A percentile compares a stretch with the other conserved stretches of the same genome.
Conservation (phyloP, 2,888 invertebrate genomes). For the Synergus gifuensis region DNA sequence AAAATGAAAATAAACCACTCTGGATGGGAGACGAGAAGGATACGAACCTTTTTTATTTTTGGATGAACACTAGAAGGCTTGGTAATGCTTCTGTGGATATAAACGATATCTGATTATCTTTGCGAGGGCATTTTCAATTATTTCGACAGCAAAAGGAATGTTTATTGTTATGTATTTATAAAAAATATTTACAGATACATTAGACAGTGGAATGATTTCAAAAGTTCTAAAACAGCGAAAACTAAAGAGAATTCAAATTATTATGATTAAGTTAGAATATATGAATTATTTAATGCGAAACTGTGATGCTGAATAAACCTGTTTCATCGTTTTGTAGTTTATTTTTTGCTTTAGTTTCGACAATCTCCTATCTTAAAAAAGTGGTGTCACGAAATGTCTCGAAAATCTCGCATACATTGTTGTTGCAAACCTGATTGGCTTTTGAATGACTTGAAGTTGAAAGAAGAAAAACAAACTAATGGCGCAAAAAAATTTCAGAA, state of each 20-base stretch:
- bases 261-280: neutral
- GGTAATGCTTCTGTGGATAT: neutral
- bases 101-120: neutral
- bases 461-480: no score
- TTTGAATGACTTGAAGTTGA: no score
- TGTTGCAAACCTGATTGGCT: no score
- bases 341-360: neutral
- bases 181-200: neutral
- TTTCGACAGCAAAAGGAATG: neutral
- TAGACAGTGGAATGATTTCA: neutral
- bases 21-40: constrained; percentile 37
- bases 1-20: constrained; percentile 11
- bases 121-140: neutral
- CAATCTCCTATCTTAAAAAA: no score
- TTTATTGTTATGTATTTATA: neutral
- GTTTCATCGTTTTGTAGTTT: neutral
- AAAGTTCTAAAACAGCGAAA: neutral
- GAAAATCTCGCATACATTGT: no score
- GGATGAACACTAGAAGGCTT: constrained; percentile 24
- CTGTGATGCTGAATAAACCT: constrained; percentile 18
- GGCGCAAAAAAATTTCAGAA: no score
- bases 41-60: constrained; percentile 39
- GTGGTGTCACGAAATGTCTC: no score
- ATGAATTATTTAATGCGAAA: neutral
- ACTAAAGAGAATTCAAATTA: neutral